A percentile compares a stretch with the other conserved stretches of the same genome.
phyloP scores from a whole-genome alignment of 2,797 vertebrate genomes.

The Iguana delicatissima region DNA sequence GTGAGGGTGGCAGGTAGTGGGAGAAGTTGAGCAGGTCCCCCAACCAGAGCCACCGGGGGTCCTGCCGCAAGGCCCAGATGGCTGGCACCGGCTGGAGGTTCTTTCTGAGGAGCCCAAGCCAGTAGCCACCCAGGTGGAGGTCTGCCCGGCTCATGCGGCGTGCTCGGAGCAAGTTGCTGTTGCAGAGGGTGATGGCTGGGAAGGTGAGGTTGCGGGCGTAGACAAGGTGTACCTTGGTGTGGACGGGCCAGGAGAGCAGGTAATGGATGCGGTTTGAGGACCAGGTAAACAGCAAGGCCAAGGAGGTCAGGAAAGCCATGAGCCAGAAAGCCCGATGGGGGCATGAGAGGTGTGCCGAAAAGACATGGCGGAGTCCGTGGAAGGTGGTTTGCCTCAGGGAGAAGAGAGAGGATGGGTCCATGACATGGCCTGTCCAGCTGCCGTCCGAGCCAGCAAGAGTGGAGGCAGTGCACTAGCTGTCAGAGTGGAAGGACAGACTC shows the following conservation, averaged over 20 bases:
- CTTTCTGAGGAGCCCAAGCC: slow-evolving; percentile 85
- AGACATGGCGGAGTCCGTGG: slow-evolving; percentile 83
- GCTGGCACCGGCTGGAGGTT: slow-evolving; percentile 82
- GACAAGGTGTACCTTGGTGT: slow-evolving; percentile 86
- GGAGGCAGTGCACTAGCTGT: neutral
- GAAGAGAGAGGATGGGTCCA: slow-evolving; percentile 61
- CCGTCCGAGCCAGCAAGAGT: neutral
- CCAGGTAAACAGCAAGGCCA: slow-evolving; percentile 85
- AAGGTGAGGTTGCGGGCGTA: slow-evolving; percentile 86
- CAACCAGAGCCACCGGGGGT: slow-evolving; percentile 81
- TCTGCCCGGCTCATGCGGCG: slow-evolving; percentile 86
- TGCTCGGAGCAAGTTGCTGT: slow-evolving; percentile 85
- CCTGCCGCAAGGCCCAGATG: slow-evolving; percentile 79
- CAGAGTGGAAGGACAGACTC: neutral
- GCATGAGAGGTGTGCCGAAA: slow-evolving; percentile 79
- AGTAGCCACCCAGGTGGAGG: slow-evolving; percentile 85
- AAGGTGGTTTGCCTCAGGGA: slow-evolving; percentile 85
- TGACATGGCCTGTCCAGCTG: neutral
- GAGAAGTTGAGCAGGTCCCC: slow-evolving; percentile 86
- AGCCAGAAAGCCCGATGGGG: slow-evolving; percentile 85
- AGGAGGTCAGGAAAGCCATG: slow-evolving; percentile 80
- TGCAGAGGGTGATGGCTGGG: slow-evolving; percentile 88
- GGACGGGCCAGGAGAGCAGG: slow-evolving; percentile 85
- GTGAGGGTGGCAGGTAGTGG: slow-evolving; percentile 85
- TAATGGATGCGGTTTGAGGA: slow-evolving; percentile 86